Evolutionary conservation across 2,797 vertebrate species (phyloP), one percentile per base, ranked within the genome.

Genomic region (Rhinoraja longicauda): DNA sequence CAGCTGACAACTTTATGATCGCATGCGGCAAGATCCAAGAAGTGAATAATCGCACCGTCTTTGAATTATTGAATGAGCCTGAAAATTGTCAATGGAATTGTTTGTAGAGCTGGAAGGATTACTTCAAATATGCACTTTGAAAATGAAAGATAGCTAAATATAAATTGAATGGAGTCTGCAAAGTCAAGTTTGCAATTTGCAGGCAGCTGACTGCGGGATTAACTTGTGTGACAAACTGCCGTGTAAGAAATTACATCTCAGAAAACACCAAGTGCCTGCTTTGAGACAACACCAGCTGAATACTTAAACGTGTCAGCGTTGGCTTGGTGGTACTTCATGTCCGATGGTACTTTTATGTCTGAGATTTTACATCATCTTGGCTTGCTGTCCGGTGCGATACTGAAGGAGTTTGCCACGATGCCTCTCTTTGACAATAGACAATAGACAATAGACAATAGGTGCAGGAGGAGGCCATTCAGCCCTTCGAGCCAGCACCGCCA

Each of bases 41-140:
- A 91, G 1, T 90, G 88, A 90, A 72, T 90, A 90, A 90, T 90
- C 90, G 88, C 36, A 39, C 88, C 21, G 26, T 90, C 70, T 15
- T 94, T 94, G 93, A 93, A 81, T 93, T 93, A 93, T 93, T 93
- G 93, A 93, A 93, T 29, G 93, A 91, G 93, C 67, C 21, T 91
- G 36, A 91, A 70, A 73, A 91, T 72, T 10, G 36, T 91, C 67
- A 91, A 73, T 91, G 88, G 88, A 36, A 91, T 91, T 73, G 88
- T 91, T 70, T 91, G 90, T 91, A 45, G 88, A 90, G 62, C 88
- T 72, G 36, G 64, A 90, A 73, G 67, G 67, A 91, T 91, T 91
- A 91, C 36, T 73, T 73, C 90, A 53, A 91, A 45, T 70, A 72
- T 24, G 24, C 70, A 39, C 70, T 72, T 91, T 73, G 36, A 91